These are phyloP conservation scores for Drosophila parvula DNA, from an alignment of 1,140 invertebrate genomes.

Conservation along the genomic window DNA sequence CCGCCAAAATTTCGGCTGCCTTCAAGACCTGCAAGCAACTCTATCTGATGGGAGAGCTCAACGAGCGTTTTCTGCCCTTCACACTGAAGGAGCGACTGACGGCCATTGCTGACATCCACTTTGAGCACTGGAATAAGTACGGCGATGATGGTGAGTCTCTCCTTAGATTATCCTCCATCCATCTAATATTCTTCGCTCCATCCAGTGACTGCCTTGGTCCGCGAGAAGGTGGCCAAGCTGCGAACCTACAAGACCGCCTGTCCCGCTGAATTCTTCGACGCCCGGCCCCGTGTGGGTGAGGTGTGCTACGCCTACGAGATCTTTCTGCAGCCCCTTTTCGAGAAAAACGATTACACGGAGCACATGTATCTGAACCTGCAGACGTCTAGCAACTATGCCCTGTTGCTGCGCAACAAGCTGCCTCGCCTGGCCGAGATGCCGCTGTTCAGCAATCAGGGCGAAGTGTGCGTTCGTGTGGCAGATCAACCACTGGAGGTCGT, in stretches of 20 bases:
- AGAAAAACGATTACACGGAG: constrained; percentile 46
- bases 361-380: constrained; percentile 80
- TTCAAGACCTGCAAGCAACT: constrained; percentile 90
- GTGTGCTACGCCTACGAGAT: constrained; percentile 71
- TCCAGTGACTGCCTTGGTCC: constrained; percentile 32
- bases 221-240: not conserved
- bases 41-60: constrained; percentile 90
- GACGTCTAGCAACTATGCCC: constrained; percentile 84
- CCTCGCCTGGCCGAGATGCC: constrained; percentile 90
- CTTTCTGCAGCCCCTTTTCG: constrained; percentile 47
- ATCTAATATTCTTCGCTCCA: too few species aligned
- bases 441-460: constrained; percentile 92
- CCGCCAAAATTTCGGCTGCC: constrained; percentile 92
- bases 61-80: constrained; percentile 90
- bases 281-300: constrained; percentile 60
- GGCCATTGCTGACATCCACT: constrained; percentile 65
- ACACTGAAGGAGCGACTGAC: constrained; percentile 86
- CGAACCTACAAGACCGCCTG: constrained; percentile 38
- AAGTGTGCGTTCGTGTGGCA: constrained; percentile 87
- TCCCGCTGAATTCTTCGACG: constrained; percentile 60
- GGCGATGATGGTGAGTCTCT: constrained; percentile 82
- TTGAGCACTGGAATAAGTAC: constrained; percentile 85
- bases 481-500: constrained; percentile 85
- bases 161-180: too few species aligned
- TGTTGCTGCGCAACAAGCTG: constrained; percentile 86